Base-by-base conservation (phyloP, 2,113 vertebrate species). In the Camarhynchus parvulus region DNA sequence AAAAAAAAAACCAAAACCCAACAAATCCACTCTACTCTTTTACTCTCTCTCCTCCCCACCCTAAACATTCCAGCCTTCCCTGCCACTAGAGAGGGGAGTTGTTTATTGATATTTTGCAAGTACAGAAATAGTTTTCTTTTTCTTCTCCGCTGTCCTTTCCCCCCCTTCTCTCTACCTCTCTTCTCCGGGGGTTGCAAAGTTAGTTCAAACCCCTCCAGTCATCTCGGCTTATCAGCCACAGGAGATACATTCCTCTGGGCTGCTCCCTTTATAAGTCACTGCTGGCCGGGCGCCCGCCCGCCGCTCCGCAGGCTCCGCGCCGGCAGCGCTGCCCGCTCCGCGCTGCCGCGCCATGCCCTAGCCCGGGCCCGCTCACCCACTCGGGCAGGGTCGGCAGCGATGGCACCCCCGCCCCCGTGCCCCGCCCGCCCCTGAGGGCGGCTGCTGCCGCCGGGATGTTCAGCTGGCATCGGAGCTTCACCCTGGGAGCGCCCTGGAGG, bases 381-480 rank as follows among this genome's bases (percentile, higher is more conserved):
- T 64, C 85, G 35, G 19, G 22, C 49, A 61, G 46, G 35, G 55
- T 69, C n/a, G 23, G 62, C 58, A 39, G 83, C 68, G 27, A 95
- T 94, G 94, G 47, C 75, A 67, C 1, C 37, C 35, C 41, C 31
- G 15, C n/a, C 13, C 30, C 61, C 50, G 23, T 7, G 50, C 50
- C 61, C 41, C 42, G 15, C 59, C 79, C 39, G 83, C 39, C 86
- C 39, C 72, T 95, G 90, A 94, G 73, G 58, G 90, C 69, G 78
- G 76, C 72, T 15, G 83, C 74, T 4, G 86, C 78, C 22, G 73
- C 78, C 76, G 96, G 96, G 83, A 97, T 97, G 61, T 98, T 98
- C 95, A 92, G 96, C 96, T 98, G 98, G 98, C 98, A 98, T 47
- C 98, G 96, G 83, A 98, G 98, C 4, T 98, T 98, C 89, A 90